These are phyloP conservation scores for Platorchestia sp. DNA, from an alignment of 1,140 invertebrate species.

Conservation along the genomic window DNA sequence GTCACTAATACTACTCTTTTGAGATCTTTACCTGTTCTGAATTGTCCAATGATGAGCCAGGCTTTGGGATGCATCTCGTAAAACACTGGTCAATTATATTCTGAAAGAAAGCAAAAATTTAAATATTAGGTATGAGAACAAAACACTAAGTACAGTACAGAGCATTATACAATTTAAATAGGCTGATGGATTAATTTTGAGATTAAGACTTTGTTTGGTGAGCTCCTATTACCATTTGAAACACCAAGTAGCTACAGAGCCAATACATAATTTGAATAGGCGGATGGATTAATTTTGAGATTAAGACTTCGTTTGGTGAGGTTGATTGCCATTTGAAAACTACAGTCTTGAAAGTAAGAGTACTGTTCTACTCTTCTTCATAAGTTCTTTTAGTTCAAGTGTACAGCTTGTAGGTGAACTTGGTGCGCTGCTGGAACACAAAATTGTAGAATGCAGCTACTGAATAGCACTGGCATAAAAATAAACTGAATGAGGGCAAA, in stretches of 20 bases:
- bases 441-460: neutral
- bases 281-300: neutral
- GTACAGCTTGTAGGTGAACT: neutral
- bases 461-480: neutral
- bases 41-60: constrained; percentile 89
- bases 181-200: neutral
- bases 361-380: no score
- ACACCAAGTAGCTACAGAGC: neutral
- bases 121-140: neutral
- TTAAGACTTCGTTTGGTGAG: neutral
- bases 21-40: constrained; percentile 84
- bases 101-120: constrained; percentile 74
- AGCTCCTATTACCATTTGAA: neutral
- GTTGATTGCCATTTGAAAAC: neutral
- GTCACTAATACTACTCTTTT: neutral
- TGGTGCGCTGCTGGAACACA: neutral
- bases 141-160: neutral
- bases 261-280: neutral
- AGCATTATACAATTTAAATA: neutral
- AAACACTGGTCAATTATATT: constrained; percentile 99
- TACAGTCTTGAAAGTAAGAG: neutral
- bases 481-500: no score
- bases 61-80: constrained; percentile 92
- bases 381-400: neutral
- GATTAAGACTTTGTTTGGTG: neutral